Evolutionary conservation across 2,797 vertebrate genomes (phyloP).

Genomic region (Danio choprae): DNA sequence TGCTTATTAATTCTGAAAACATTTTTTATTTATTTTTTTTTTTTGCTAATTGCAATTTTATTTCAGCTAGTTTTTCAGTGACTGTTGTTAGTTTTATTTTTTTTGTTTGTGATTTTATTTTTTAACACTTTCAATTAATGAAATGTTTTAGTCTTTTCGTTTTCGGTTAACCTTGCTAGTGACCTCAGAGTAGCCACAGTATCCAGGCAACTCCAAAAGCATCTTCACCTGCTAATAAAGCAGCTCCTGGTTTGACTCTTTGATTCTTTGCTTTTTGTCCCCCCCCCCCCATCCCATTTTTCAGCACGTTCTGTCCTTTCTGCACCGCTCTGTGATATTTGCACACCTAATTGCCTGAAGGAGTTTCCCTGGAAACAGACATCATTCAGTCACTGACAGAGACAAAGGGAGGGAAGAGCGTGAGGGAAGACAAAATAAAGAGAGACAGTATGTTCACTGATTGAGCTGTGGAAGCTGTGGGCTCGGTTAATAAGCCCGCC

Average conservation of each 20-base stretch:
- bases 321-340: constrained; percentile 53
- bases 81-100: no score
- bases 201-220: background rate
- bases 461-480: constrained; percentile 33
- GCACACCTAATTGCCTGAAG: constrained; percentile 52
- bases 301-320: constrained; percentile 57
- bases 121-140: no score
- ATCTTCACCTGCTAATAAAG: background rate
- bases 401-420: constrained; percentile 29
- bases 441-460: constrained; percentile 25
- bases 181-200: background rate
- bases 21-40: no score
- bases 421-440: constrained; percentile 26
- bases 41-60: no score
- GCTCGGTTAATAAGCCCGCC: constrained; percentile 43
- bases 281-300: constrained; percentile 21
- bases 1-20: no score
- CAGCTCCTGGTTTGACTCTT: background rate
- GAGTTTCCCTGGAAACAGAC: constrained; percentile 55
- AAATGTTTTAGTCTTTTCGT: no score
- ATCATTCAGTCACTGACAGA: constrained; percentile 29
- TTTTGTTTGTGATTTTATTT: no score
- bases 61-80: no score
- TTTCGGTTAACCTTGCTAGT: no score
- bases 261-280: constrained; percentile 19